Evolutionary conservation across 2,888 invertebrate genomes (phyloP).

Genomic region (Megalurothrips usitatus): DNA sequence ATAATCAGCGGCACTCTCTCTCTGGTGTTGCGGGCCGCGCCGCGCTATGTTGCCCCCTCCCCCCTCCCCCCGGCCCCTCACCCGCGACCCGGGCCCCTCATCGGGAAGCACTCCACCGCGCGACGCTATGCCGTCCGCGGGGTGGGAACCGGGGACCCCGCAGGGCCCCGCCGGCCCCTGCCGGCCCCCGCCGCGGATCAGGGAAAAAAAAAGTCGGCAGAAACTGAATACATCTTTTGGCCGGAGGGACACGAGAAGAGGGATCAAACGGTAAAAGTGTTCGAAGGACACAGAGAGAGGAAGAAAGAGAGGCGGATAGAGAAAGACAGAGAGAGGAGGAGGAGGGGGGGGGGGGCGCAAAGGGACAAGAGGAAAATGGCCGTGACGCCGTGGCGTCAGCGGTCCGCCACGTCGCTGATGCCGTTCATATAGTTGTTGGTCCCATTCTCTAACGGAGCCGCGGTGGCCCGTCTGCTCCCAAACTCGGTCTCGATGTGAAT

Average conservation of each 20-base stretch:
- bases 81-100: neutral
- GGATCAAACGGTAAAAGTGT: too few species aligned
- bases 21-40: neutral
- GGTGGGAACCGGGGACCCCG: too few species aligned
- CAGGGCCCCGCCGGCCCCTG: neutral
- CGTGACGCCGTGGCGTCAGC: too few species aligned
- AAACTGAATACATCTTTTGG: slow-evolving; percentile 8
- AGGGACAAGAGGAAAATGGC: too few species aligned
- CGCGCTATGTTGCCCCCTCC: neutral
- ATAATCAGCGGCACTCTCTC: neutral
- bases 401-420: too few species aligned
- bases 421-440: too few species aligned
- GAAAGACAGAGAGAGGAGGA: neutral
- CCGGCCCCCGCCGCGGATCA: neutral
- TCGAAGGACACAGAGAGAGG: too few species aligned
- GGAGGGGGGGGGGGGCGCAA: neutral
- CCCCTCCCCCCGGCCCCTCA: neutral
- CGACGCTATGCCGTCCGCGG: too few species aligned
- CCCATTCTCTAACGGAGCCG: too few species aligned
- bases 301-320: neutral
- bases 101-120: too few species aligned
- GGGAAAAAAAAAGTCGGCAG: neutral
- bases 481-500: too few species aligned
- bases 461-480: too few species aligned
- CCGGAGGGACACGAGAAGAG: neutral